Evolutionary conservation across 2,113 vertebrate genomes (phyloP), one percentile per base, ranked within the genome.

Genomic region (Corythoichthys haematopterus): DNA sequence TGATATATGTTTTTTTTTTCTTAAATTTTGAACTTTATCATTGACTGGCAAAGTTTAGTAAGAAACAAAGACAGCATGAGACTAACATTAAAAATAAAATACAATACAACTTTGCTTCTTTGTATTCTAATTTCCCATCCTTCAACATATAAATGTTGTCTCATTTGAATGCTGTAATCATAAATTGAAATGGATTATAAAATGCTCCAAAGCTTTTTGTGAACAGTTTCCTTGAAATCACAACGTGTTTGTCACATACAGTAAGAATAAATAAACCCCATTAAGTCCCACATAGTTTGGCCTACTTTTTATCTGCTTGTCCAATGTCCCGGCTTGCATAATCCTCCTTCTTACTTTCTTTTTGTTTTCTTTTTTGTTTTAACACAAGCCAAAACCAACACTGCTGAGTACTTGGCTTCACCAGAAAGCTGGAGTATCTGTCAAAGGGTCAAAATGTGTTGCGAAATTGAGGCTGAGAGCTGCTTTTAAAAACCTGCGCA

Each of bases 331-430:
- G 37, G 62, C 72, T 57, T 65, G 75, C 72, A 46, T 46, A 46
- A 62, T 66, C 62, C 66, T 40, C 11, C 35, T 67, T 63, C 50
- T 66, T 20, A 45, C 77, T 76, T 80, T 81, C 75, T 72, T 71
- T 66, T 68, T 75, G 64, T 85, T 68, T 76, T 69, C 79, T 77
- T 61, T 46, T 62, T 62, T 10, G 2, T 63, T 82, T 72, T 70
- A 77, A 74, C 65, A 64, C 45, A 77, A 64, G 80, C 86, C 89
- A 91, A 91, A 83, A 88, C 72, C 86, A 91, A 88, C 88, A 81
- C 75, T 72, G 74, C 75, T 82, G 84, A 88, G 84, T 75, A 80
- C 83, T 87, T 84, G 84, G 83, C 83, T 81, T 57, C 69, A 80
- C 77, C 72, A 76, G 77, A 82, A 79, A 75, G 83, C 78, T 81